phyloP scores from a whole-genome alignment of 2,113 vertebrate genomes.

The Conger conger region DNA sequence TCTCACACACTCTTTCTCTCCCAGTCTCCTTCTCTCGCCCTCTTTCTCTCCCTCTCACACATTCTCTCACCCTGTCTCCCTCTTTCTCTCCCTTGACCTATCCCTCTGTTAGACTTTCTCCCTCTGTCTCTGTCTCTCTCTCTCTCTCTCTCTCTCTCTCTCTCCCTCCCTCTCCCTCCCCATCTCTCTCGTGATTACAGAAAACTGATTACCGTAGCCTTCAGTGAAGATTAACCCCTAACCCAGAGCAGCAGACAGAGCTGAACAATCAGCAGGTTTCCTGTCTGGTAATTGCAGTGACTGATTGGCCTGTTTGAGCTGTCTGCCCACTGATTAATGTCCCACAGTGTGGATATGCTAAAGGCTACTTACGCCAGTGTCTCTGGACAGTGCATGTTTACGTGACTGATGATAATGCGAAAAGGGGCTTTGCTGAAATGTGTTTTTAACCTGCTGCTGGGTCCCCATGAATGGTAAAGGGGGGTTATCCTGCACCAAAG shows the following conservation, averaged over 20 bases:
- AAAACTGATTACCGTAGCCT: constrained; percentile 24
- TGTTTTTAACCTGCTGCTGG: background rate
- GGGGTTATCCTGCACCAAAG: background rate
- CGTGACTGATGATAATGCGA: background rate
- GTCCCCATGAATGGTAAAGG: background rate
- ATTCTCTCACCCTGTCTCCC: too few relatives aligned
- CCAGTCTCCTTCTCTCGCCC: background rate
- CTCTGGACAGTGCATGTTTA: constrained; percentile 10
- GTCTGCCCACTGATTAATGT: constrained; percentile 57
- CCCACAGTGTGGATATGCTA: constrained; percentile 42
- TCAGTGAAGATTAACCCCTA: constrained; percentile 55
- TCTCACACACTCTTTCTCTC: too few relatives aligned
- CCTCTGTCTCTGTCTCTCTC: background rate
- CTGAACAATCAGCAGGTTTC: constrained; percentile 55
- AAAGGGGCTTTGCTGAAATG: background rate
- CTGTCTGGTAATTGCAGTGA: constrained; percentile 52
- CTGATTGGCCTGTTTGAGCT: constrained; percentile 54
- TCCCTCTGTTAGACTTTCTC: too few relatives aligned
- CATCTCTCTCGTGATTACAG: background rate
- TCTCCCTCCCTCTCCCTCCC: background rate
- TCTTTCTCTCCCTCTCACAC: too few relatives aligned
- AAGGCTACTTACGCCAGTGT: constrained; percentile 45
- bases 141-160: background rate
- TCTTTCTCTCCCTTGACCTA: background rate
- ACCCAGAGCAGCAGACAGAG: constrained; percentile 37